Base-by-base conservation (phyloP, 2,113 vertebrate genomes). In the Otis tarda region DNA sequence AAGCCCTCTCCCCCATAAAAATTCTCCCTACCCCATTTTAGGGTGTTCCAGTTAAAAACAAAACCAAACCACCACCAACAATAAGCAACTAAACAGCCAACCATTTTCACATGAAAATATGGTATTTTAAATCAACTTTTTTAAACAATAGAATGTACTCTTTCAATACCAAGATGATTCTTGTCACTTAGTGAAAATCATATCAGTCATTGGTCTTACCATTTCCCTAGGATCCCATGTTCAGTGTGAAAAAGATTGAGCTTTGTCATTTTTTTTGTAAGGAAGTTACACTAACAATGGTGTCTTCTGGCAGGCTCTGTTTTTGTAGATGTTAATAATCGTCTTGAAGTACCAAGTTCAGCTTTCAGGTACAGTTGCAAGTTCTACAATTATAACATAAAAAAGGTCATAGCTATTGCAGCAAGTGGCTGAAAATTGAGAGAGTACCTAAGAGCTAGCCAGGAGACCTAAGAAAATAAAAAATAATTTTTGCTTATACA, bases 21-120 rank as follows among this genome's bases (percentile, higher is more conserved):
- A 28, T 47, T 4, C 1, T 64, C 3, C 4, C 10, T 63, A 22
- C 7, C 5, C 4, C 9, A 30, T 75, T 73, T 83, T 61, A 6
- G 28, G 8, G 3, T 28, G 3, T 50, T 87, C 13, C 9, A 69
- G 31, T 14, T 37, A 43, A 45, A 61, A 91, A 63, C 4, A 25
- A 53, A 52, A 55, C 16, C 0, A 64, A 33, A 27, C 3, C 2
- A 6, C 1, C 12, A 39, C 0, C 14, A 50, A 47, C 4, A 49
- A 69, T 8, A 79, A 16, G 1, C 5, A 61, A 25, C 1, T 2
- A 57, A 64, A 5, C 9, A 63, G 16, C 1, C 15, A 64, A 24
- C 0, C 0, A 63, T 35, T 37, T 75, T 11, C 20, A 17, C 55
- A 68, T 22, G 8, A 55, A 87, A 78, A 61, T 39, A 41, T 2